phyloP scores from a whole-genome alignment of 2,797 vertebrate genomes.

The Fratercula arctica region DNA sequence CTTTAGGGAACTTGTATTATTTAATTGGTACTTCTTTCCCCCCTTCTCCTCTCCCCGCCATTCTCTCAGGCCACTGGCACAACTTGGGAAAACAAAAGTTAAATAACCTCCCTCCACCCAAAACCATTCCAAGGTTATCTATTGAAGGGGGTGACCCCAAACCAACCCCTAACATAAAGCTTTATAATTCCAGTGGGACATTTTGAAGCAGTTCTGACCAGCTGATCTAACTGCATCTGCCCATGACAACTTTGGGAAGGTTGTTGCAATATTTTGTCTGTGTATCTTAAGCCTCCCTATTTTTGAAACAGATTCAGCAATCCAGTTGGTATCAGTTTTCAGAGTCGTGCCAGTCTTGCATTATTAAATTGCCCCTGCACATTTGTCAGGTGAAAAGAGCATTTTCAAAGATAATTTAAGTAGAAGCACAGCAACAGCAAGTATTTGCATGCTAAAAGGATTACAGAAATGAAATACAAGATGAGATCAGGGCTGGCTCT shows the following conservation, averaged over 20 bases:
- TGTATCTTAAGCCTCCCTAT: not conserved
- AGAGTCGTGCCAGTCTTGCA: not conserved
- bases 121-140: not conserved
- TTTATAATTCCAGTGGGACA: not conserved
- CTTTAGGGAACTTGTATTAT: not conserved
- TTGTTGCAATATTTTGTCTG: not conserved
- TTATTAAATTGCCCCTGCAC: not conserved
- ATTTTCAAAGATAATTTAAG: not conserved
- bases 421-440: not conserved
- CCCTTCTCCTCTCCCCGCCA: accelerated
- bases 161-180: not conserved
- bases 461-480: conserved; percentile 39
- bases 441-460: conserved; percentile 28
- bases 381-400: not conserved
- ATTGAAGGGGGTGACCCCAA: accelerated
- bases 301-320: not conserved
- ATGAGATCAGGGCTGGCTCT: not conserved
- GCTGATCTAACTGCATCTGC: not conserved
- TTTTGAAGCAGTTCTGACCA: not conserved
- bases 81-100: not conserved
- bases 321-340: not conserved
- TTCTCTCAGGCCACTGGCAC: conserved; percentile 4
- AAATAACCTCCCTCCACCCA: not conserved
- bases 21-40: not conserved
- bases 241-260: not conserved